phyloP scores from a whole-genome alignment of 2,888 invertebrate genomes.

The Lochmaea capreae region DNA sequence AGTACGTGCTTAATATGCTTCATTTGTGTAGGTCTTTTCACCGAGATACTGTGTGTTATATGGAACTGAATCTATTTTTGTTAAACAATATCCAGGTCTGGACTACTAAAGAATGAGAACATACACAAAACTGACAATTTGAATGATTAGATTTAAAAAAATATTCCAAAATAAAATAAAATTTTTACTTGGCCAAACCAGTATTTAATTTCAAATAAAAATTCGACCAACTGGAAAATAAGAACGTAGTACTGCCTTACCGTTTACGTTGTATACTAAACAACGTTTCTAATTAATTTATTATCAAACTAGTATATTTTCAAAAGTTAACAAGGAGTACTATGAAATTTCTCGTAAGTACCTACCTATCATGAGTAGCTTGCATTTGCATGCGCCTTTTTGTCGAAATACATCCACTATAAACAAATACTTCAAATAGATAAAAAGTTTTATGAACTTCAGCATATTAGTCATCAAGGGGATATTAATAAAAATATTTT shows the following conservation, averaged over 20 bases:
- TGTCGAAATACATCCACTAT: background rate
- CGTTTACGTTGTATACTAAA: background rate
- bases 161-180: too few species aligned
- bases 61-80: too few species aligned
- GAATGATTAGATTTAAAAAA: too few species aligned
- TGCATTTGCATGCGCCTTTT: conserved; percentile 21
- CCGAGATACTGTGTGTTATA: too few species aligned
- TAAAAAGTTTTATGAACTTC: background rate
- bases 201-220: background rate
- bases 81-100: too few species aligned
- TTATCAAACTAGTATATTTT: conserved; percentile 14
- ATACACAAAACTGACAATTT: too few species aligned
- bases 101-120: too few species aligned
- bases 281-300: background rate
- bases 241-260: conserved; percentile 2
- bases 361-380: conserved; percentile 11
- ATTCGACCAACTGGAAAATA: background rate
- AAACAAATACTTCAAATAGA: background rate
- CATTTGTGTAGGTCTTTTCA: too few species aligned
- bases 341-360: conserved; percentile 18
- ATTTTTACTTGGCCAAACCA: background rate
- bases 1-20: too few species aligned
- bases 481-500: too few species aligned
- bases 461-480: background rate
- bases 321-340: conserved; percentile 19